Evolutionary conservation across 1,140 invertebrate species (phyloP).

Genomic region (Hylaeus volcanicus): DNA sequence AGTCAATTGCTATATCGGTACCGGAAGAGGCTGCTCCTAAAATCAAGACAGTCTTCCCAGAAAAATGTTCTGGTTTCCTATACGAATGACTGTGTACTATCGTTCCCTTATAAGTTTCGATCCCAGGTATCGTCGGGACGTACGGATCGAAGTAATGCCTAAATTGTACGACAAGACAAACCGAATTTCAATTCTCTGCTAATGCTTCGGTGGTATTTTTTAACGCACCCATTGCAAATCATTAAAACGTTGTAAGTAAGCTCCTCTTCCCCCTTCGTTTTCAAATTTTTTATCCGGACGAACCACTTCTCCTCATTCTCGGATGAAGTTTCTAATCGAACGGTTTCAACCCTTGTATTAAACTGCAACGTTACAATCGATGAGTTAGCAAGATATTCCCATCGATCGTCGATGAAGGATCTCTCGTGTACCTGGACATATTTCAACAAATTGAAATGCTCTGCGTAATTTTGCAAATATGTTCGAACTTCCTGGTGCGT

Average conservation of each 20-base stretch:
- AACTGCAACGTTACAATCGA: slow-evolving; percentile 60
- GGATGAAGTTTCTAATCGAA: slow-evolving; percentile 60
- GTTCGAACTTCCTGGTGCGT: slow-evolving; percentile 83
- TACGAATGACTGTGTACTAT: slow-evolving; percentile 87
- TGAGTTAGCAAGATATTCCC: background rate
- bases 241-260: slow-evolving; percentile 83
- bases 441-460: slow-evolving; percentile 80
- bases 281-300: slow-evolving; percentile 76
- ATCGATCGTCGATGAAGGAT: background rate
- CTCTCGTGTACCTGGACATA: slow-evolving; percentile 80
- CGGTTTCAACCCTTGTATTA: slow-evolving; percentile 69
- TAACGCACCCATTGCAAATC: slow-evolving; percentile 84
- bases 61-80: slow-evolving; percentile 82
- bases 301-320: slow-evolving; percentile 68
- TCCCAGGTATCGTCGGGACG: slow-evolving; percentile 82
- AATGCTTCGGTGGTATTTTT: background rate
- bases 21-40: slow-evolving; percentile 87
- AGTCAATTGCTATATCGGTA: slow-evolving; percentile 84
- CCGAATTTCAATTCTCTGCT: background rate
- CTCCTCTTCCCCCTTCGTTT: slow-evolving; percentile 66
- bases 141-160: slow-evolving; percentile 86
- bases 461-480: slow-evolving; percentile 84
- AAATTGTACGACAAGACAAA: slow-evolving; percentile 46
- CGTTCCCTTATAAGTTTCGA: slow-evolving; percentile 82
- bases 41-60: slow-evolving; percentile 83